A percentile compares a stretch with the other conserved stretches of the same genome.
Conservation (phyloP, 2,113 vertebrate species). For the Hiodon alosoides region DNA sequence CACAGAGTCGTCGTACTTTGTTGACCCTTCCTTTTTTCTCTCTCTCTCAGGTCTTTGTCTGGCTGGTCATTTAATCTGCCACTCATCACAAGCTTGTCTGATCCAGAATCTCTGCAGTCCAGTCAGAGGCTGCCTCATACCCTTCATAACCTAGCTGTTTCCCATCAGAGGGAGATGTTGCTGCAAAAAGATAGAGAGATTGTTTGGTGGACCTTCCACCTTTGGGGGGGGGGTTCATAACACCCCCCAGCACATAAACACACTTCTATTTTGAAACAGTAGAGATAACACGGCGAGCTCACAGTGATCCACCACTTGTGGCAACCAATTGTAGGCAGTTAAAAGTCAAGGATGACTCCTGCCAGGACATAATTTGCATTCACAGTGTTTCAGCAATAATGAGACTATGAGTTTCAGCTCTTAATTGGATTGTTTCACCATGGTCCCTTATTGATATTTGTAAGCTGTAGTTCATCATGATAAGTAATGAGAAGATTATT, state of each 20-base stretch:
- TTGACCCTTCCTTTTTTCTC: too few relatives aligned
- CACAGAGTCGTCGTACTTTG: too few relatives aligned
- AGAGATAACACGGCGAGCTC: background rate
- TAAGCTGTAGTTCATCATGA: conserved; percentile 70
- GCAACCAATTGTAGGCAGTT: conserved; percentile 47
- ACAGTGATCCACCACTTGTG: conserved; percentile 35
- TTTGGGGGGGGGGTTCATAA: background rate
- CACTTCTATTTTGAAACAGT: conserved; percentile 24
- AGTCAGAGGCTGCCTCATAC: too few relatives aligned
- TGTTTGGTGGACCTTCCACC: background rate
- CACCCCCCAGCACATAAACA: too few relatives aligned
- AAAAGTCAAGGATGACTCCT: conserved; percentile 63
- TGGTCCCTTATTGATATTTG: conserved; percentile 70
- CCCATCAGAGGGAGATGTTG: too few relatives aligned
- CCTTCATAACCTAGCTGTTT: too few relatives aligned
- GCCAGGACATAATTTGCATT: conserved; percentile 63
- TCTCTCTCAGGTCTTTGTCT: too few relatives aligned
- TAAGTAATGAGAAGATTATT: conserved; percentile 74
- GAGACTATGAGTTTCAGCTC: conserved; percentile 60
- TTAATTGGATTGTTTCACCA: conserved; percentile 70
- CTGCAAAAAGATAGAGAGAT: background rate
- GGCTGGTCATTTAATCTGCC: too few relatives aligned
- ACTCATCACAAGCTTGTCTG: too few relatives aligned
- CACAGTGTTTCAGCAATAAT: conserved; percentile 66
- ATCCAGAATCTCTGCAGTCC: too few relatives aligned